Conservation (phyloP, 2,113 vertebrate species). For the Mesembrinibis cayennensis region DNA sequence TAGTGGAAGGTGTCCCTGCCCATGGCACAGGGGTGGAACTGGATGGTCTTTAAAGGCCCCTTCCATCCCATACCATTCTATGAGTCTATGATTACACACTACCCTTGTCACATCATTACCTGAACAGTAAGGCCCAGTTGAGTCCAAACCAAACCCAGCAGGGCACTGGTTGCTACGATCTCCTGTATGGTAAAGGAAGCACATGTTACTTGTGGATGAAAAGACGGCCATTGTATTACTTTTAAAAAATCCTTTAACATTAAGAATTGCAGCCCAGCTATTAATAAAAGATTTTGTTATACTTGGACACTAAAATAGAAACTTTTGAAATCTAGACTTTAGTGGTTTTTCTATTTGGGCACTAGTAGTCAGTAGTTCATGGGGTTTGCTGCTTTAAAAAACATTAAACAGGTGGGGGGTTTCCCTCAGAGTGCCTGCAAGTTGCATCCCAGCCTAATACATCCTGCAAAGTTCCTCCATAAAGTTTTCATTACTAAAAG, state of each 20-base stretch:
- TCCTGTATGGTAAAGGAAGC: conserved; percentile 73
- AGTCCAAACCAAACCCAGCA: conserved; percentile 84
- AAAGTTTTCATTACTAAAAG: background rate
- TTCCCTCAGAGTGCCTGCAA: background rate
- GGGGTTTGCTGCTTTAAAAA: background rate
- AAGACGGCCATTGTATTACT: background rate
- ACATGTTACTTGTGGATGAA: background rate
- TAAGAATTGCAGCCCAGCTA: background rate
- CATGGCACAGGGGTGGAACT: background rate
- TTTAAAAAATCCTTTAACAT: background rate
- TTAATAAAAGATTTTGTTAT: background rate
- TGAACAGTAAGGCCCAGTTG: conserved; percentile 87
- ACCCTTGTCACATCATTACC: conserved; percentile 70
- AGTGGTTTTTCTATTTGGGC: background rate
- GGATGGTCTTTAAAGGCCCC: background rate
- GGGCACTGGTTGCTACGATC: conserved; percentile 95
- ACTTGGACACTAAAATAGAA: background rate
- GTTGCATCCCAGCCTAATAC: background rate
- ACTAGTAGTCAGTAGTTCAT: background rate
- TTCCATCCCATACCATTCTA: background rate
- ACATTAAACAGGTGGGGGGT: background rate
- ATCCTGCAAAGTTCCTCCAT: background rate
- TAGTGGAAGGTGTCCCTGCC: background rate
- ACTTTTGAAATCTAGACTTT: background rate
- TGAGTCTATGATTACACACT: background rate